phyloP scores from a whole-genome alignment of 2,113 vertebrate genomes.

The Lampris incognitus region DNA sequence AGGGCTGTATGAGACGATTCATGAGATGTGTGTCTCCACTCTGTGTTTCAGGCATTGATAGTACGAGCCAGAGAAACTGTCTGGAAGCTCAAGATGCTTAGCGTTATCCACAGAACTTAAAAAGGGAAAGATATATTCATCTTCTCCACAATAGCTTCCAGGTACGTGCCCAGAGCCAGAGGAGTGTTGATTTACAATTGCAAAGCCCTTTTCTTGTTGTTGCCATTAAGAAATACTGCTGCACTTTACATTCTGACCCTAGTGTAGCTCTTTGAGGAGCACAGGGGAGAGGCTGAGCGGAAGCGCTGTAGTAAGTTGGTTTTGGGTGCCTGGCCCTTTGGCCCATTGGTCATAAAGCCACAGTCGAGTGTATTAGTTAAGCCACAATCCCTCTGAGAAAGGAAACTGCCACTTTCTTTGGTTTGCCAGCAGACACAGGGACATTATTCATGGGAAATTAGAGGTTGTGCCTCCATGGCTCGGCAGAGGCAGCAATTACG shows the following conservation, averaged over 20 bases:
- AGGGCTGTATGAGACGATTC: conserved; percentile 44
- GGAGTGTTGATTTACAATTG: conserved; percentile 10
- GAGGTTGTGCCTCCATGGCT: conserved; percentile 72
- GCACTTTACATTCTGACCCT: conserved; percentile 31
- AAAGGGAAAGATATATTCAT: conserved; percentile 23
- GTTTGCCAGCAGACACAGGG: conserved; percentile 57
- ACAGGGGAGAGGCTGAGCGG: conserved; percentile 24
- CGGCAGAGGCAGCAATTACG: conserved; percentile 72
- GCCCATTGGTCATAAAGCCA: conserved; percentile 68
- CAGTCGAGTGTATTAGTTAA: conserved; percentile 74
- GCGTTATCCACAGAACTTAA: conserved; percentile 30
- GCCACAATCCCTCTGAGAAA: conserved; percentile 77
- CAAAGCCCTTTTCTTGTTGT: conserved; percentile 14
- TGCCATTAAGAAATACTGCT: conserved; percentile 3
- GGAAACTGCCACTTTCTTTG: conserved; percentile 77
- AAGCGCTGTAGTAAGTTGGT: conserved; percentile 29
- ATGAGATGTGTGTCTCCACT: conserved; percentile 36
- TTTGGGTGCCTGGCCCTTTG: conserved; percentile 51
- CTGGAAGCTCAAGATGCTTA: conserved; percentile 30
- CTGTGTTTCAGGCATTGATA: conserved; percentile 43
- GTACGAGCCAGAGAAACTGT: conserved; percentile 9
- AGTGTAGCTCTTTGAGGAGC: conserved; percentile 28
- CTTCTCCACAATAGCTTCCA: conserved; percentile 4
- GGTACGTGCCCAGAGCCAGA: conserved; percentile 7
- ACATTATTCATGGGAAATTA: conserved; percentile 82